Base-by-base conservation (phyloP, 2,113 vertebrate genomes). In the Neolamprologus sp. region DNA sequence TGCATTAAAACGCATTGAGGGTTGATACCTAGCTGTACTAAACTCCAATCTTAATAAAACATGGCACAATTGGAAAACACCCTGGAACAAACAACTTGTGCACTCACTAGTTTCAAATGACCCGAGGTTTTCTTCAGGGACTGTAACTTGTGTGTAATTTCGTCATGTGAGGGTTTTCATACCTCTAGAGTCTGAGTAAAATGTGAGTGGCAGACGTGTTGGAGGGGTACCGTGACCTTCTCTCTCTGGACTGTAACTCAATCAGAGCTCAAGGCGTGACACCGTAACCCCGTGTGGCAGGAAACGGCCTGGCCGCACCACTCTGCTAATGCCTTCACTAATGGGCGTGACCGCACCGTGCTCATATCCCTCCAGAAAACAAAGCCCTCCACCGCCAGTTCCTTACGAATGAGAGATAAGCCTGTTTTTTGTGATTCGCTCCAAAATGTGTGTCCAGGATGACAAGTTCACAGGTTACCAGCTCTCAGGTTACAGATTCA, bases 241-340 rank as follows among this genome's bases (percentile, higher is more conserved):
- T 95, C 95, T 93, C 96, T 95, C 95, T 91, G 96, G 94, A 93
- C 94, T 96, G 97, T 97, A 97, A 98, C 96, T 95, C 95, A 96
- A 97, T 97, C 96, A 95, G 0, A 65, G 95, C 96, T 96, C 14
- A 84, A 96, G 95, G 94, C 95, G 94, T 96, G 96, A 97, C 96
- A 97, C 93, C 19, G 92, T 97, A 97, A 96, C 95, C 93, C 30
- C 30, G 90, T 85, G 80, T 92, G 92, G 96, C 93, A 51, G 68
- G 33, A 94, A 96, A 87, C 91, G 90, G 92, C 94, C 92, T 79
- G 91, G 95, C 94, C 95, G 89, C 91, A 85, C 83, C 90, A 75
- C 94, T 92, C 90, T 73, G 94, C 96, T 97, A 97, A 97, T 96
- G 95, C 92, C 89, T 81, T 91, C 90, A 90, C 93, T 97, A 97